phyloP scores from a whole-genome alignment of 2,113 vertebrate genomes.

The Neodon shergylaensis region DNA sequence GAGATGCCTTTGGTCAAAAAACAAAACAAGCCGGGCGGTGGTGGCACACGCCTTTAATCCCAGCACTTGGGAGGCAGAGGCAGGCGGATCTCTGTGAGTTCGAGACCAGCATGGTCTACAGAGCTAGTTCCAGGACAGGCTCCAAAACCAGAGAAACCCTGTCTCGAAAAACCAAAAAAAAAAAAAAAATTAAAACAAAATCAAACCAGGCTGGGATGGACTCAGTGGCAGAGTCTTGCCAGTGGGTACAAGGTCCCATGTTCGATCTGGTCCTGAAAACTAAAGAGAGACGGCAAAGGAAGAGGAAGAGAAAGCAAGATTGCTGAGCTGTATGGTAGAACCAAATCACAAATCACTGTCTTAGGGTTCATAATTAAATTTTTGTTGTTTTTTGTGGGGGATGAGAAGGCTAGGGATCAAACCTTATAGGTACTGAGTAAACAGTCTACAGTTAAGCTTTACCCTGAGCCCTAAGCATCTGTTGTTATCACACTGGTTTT shows the following conservation, averaged over 20 bases:
- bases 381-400: neutral
- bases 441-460: neutral
- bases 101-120: no score
- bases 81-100: no score
- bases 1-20: neutral
- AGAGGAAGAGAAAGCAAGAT: neutral
- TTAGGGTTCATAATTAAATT: conserved; percentile 30
- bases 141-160: no score
- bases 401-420: neutral
- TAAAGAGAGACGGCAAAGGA: rapidly evolving
- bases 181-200: neutral
- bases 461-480: neutral
- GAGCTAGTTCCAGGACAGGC: no score
- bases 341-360: neutral
- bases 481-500: neutral
- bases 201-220: neutral
- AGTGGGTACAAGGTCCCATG: neutral
- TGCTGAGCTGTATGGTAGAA: neutral
- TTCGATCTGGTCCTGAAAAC: neutral
- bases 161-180: no score
- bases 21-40: no score
- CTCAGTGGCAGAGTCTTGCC: neutral
- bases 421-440: neutral
- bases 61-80: no score
- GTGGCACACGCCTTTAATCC: no score